phyloP scores from a whole-genome alignment of 1,140 invertebrate genomes.

The Lasioglossum baleicum region DNA sequence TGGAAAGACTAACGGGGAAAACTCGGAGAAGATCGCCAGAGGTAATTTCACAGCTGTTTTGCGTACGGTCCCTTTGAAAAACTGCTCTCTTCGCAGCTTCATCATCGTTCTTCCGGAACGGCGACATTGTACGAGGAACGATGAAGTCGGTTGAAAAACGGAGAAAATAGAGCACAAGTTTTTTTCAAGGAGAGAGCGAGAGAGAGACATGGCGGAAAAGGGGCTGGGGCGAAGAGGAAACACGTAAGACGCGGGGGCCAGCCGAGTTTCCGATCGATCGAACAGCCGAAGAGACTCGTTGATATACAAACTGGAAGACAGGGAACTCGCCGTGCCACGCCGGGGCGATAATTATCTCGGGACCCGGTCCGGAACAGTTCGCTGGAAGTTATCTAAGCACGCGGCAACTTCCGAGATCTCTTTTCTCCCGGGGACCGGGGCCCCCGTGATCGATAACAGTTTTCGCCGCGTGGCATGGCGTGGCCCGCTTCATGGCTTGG shows the following conservation, averaged over 20 bases:
- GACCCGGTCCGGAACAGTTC: background rate
- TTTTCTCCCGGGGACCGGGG: background rate
- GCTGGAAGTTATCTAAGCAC: background rate
- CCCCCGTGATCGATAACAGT: background rate
- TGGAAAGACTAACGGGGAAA: no score
- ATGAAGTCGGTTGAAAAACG: no score
- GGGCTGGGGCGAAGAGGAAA: background rate
- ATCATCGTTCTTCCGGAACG: no score
- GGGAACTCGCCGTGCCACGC: background rate
- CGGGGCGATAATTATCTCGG: background rate
- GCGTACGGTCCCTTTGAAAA: no score
- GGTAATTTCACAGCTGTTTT: no score
- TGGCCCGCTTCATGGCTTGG: no score
- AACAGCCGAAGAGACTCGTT: slow-evolving; percentile 1
- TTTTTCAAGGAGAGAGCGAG: background rate
- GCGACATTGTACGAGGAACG: no score
- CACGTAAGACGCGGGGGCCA: background rate
- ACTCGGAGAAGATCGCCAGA: no score
- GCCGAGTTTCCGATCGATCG: background rate
- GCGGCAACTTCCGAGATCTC: slow-evolving; percentile 7
- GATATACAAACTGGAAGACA: slow-evolving; percentile 4
- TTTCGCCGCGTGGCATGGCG: background rate
- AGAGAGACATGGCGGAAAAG: no score
- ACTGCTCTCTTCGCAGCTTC: no score
- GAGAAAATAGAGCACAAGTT: no score